These are phyloP conservation scores for Iphiclides podalirius DNA, from an alignment of 2,888 invertebrate genomes.

Conservation along the genomic window DNA sequence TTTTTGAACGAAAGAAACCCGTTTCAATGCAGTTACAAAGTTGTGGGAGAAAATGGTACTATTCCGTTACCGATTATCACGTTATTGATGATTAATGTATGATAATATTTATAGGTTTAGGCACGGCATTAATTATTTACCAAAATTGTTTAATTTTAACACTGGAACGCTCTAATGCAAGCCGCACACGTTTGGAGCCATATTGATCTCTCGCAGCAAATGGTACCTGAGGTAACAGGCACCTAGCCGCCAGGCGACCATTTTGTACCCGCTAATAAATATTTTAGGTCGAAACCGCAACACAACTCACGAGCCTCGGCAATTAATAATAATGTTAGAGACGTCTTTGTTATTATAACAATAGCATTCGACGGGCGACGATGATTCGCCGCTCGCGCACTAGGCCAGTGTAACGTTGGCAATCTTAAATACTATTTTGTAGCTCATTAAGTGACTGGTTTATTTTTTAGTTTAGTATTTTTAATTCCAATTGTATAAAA, in stretches of 20 bases:
- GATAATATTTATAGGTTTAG: slow-evolving; percentile 48
- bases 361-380: slow-evolving; percentile 40
- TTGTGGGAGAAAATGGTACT: slow-evolving; percentile 42
- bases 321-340: slow-evolving; percentile 51
- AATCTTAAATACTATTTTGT: slow-evolving; percentile 68
- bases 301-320: slow-evolving; percentile 62
- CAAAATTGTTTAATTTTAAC: slow-evolving; percentile 42
- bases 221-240: slow-evolving; percentile 41
- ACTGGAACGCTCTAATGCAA: slow-evolving; percentile 53
- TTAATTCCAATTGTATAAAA: slow-evolving; percentile 75
- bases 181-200: slow-evolving; percentile 62
- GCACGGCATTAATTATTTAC: slow-evolving; percentile 49
- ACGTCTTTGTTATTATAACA: slow-evolving; percentile 53
- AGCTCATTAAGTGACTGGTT: slow-evolving; percentile 78
- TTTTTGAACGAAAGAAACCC: slow-evolving; percentile 35
- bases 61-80: slow-evolving; percentile 49
- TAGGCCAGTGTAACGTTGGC: slow-evolving; percentile 78
- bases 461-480: slow-evolving; percentile 68
- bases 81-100: slow-evolving; percentile 32
- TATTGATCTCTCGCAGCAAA: slow-evolving; percentile 71
- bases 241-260: slow-evolving; percentile 24
- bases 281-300: slow-evolving; percentile 57
- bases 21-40: slow-evolving; percentile 32
- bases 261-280: slow-evolving; percentile 38
- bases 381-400: slow-evolving; percentile 41